Evolutionary conservation across 1,140 invertebrate species (phyloP).

Genomic region (Panonychus citri): DNA sequence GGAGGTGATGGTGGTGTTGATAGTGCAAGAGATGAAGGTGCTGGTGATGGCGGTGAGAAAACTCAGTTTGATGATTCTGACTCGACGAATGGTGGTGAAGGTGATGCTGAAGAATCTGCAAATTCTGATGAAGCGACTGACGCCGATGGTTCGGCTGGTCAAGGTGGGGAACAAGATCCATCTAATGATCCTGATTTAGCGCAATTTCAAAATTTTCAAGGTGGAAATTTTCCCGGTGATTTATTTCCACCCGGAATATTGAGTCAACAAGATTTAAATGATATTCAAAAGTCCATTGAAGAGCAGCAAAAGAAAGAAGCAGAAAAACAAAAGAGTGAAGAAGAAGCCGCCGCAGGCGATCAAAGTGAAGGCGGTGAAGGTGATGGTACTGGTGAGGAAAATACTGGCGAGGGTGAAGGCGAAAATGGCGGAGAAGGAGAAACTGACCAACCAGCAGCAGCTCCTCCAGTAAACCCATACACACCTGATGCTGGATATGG

Average conservation of each 20-base stretch:
- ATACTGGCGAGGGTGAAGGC: not conserved
- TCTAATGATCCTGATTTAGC: not conserved
- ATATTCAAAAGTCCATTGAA: conserved; percentile 4
- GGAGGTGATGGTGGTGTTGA: not conserved
- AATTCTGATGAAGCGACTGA: not conserved
- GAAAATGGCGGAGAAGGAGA: not conserved
- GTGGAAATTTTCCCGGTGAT: conserved; percentile 1
- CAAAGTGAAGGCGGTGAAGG: not conserved
- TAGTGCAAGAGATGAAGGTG: not conserved
- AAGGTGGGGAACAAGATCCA: not conserved
- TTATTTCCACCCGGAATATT: conserved; percentile 7
- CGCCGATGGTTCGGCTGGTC: not conserved
- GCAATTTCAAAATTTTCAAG: conserved; percentile 2
- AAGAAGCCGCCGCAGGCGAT: not conserved
- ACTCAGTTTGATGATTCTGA: too few species aligned
- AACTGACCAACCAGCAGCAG: not conserved
- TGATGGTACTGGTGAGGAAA: not conserved
- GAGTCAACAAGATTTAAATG: not conserved
- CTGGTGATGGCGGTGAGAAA: too few species aligned
- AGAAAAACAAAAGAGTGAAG: conserved; percentile 1
- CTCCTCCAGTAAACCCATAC: too few species aligned
- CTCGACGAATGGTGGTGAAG: too few species aligned
- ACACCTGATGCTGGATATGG: not conserved
- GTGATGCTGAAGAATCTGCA: too few species aligned
- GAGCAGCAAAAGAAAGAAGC: conserved; percentile 3